Evolutionary conservation across 2,797 vertebrate species (phyloP), one percentile per base, ranked within the genome.

Genomic region (Acanthiza pusilla): DNA sequence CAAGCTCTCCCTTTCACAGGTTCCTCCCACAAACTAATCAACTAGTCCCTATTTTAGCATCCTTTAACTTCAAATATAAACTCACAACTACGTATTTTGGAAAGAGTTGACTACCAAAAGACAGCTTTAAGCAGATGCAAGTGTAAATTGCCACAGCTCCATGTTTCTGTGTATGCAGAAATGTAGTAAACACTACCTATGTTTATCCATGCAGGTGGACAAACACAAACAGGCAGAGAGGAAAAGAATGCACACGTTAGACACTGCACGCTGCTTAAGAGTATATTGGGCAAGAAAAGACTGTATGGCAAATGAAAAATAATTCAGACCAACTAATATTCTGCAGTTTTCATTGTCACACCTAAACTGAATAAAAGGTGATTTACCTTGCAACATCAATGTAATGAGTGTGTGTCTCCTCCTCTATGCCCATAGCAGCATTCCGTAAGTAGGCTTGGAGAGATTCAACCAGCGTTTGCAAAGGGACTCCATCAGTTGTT

Each of bases 301-400:
- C 38, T 40, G 21, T 3, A 16, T 2, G 2, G 22, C 42, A 80
- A 74, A 76, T 6, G 73, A 79, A 54, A 54, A 68, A 60, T 16
- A 19, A 43, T 29, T 51, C 11, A 84, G 5, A 63, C 16, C 76
- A 88, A 86, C 10, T 54, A 15, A 11, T 29, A 7, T 32, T 78
- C 32, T 86, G 34, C 66, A 84, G 25, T 57, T 34, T 86, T 81
- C 13, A 36, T 36, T 71, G 58, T 72, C 74, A 42, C 5, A 66
- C 4, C 4, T 36, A 11, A 68, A 72, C 7, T 36, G 14, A 18
- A 87, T 80, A 22, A 18, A 47, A 13, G 17, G 21, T 38, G 19
- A 84, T 76, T 97, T 96, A 98, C 99, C 99, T 99, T 96, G 99
- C 99, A 92, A 99, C 98, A 93, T 99, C 98, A 26, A 99, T 98